A percentile compares a stretch with the other conserved stretches of the same genome.
phyloP scores from a whole-genome alignment of 2,113 vertebrate genomes.

The Melierax canorus region DNA sequence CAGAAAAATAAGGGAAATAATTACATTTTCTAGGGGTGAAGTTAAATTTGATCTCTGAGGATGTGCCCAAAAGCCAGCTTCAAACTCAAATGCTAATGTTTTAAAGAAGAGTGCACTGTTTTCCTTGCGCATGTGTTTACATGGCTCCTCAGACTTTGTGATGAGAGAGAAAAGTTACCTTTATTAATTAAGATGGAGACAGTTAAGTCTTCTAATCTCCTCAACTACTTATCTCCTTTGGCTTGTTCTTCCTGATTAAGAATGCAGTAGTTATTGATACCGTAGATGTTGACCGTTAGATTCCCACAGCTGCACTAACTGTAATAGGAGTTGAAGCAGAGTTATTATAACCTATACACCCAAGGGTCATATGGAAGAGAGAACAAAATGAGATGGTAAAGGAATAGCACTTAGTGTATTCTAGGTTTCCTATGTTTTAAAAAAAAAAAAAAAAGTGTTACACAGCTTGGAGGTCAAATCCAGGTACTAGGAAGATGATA shows the following conservation, averaged over 20 bases:
- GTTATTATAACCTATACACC: not conserved
- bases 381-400: constrained; percentile 18
- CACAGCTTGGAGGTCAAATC: not conserved
- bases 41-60: not conserved
- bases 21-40: not conserved
- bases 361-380: not conserved
- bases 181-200: not conserved
- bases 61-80: not conserved
- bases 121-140: not conserved
- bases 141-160: not conserved
- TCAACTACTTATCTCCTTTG: not conserved
- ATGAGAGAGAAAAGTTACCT: not conserved
- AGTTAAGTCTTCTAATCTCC: not conserved
- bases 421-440: not conserved
- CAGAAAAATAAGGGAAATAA: not conserved
- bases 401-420: not conserved
- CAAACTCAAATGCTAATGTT: not conserved
- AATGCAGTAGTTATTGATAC: constrained; percentile 21
- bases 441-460: not conserved
- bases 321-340: constrained; percentile 4
- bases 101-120: not conserved
- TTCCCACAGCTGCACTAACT: not conserved
- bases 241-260: not conserved
- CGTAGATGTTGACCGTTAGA: not conserved
- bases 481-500: not conserved